phyloP scores from a whole-genome alignment of 2,113 vertebrate genomes.

The Myotis yumanensis region DNA sequence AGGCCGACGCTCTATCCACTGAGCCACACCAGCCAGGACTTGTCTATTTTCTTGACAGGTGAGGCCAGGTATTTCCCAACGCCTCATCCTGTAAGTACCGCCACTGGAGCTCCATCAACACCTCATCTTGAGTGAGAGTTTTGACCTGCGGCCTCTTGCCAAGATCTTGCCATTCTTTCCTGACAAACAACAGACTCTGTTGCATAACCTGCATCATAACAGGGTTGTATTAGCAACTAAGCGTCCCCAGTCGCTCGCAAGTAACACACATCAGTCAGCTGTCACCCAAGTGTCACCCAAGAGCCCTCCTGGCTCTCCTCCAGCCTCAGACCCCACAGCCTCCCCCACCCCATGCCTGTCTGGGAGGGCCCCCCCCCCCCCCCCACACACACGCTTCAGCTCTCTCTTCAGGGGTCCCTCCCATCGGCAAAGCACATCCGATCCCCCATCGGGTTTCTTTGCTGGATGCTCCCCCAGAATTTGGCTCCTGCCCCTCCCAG shows the following conservation, averaged over 20 bases:
- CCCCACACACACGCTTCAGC: not conserved
- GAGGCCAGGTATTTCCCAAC: not conserved
- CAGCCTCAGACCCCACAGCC: not conserved
- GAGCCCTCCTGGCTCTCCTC: not conserved
- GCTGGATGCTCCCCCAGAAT: not conserved
- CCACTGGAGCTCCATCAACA: not conserved
- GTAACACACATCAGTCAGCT: not conserved
- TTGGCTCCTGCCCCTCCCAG: not conserved
- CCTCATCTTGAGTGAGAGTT: not conserved
- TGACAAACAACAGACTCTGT: not conserved
- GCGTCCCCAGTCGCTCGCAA: not conserved
- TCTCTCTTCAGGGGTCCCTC: not conserved
- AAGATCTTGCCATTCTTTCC: not conserved
- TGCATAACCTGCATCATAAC: not conserved
- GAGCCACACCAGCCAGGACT: too few species aligned
- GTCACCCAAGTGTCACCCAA: not conserved
- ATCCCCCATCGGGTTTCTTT: not conserved
- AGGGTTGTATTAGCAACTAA: not conserved
- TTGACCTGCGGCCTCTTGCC: not conserved
- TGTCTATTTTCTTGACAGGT: not conserved
- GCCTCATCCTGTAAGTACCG: not conserved
- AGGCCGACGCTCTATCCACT: too few species aligned
- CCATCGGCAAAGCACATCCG: not conserved
- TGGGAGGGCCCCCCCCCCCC: fast-evolving
- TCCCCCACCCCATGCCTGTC: not conserved